Percentiles rank a stretch among this genome's conserved stretches.
Conservation (phyloP, 2,797 vertebrate species). For the Hylomyscus alleni region DNA sequence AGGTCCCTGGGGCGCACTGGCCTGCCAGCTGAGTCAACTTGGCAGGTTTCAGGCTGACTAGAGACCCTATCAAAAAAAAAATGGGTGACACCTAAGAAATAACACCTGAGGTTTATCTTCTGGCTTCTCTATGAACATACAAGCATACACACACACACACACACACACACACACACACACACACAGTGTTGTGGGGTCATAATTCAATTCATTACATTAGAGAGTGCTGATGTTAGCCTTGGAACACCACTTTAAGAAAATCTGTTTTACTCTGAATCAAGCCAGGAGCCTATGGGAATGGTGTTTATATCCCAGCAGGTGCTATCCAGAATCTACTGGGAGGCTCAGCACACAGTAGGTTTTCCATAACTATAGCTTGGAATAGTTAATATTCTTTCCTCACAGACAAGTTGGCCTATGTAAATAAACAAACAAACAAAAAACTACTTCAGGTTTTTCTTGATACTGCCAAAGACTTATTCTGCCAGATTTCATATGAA, state of each 20-base stretch:
- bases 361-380: not conserved
- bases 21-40: not conserved
- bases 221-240: not conserved
- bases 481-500: constrained; percentile 39
- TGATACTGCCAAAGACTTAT: not conserved
- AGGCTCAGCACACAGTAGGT: not conserved
- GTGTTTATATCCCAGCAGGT: not conserved
- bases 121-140: too few relatives aligned
- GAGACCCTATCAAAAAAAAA: not conserved
- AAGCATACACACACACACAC: not conserved
- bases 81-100: not conserved
- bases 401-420: not conserved
- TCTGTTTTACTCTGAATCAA: not conserved
- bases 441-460: not conserved
- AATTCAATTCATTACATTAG: not conserved
- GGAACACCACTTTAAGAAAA: not conserved
- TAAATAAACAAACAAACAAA: not conserved
- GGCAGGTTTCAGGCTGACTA: not conserved
- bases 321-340: not conserved
- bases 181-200: not conserved
- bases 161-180: not conserved
- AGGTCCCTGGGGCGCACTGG: not conserved
- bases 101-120: not conserved
- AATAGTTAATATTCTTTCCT: constrained; percentile 40
- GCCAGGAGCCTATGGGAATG: not conserved